phyloP scores from a whole-genome alignment of 2,797 vertebrate species.

The Halcyon leucocephala region DNA sequence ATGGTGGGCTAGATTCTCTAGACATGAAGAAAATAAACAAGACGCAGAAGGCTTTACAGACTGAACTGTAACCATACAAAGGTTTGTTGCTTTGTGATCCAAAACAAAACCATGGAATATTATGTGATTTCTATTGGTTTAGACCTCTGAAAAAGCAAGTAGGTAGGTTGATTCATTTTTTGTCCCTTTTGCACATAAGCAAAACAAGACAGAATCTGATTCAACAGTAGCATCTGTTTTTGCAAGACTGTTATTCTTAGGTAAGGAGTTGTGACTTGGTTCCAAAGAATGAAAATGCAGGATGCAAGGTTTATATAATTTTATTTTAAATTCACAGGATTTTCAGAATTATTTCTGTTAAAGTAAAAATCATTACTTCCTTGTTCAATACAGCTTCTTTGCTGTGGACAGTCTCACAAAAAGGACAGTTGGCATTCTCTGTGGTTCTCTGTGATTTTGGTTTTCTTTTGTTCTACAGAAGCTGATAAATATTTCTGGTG shows the following conservation, averaged over 20 bases:
- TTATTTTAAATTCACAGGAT: neutral
- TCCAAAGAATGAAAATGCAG: neutral
- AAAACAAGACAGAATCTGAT: neutral
- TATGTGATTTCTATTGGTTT: neutral
- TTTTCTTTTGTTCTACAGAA: constrained; percentile 79
- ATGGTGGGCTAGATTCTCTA: neutral
- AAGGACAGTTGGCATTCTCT: neutral
- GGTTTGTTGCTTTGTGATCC: neutral
- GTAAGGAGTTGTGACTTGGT: neutral
- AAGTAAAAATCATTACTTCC: neutral
- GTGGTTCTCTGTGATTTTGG: neutral
- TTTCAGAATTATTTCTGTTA: neutral
- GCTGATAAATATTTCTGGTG: constrained; percentile 88
- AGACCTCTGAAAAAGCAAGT: neutral
- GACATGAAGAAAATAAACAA: neutral
- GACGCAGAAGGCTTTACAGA: neutral
- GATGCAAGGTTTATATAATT: neutral
- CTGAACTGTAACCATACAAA: neutral
- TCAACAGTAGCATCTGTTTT: neutral
- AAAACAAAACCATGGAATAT: neutral
- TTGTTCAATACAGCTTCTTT: neutral
- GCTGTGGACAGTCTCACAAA: neutral
- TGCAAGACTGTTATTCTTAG: neutral
- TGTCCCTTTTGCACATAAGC: neutral
- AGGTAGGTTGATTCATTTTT: neutral